Evolutionary conservation across 2,888 invertebrate species (phyloP).

Genomic region (Urechis unicinctus): DNA sequence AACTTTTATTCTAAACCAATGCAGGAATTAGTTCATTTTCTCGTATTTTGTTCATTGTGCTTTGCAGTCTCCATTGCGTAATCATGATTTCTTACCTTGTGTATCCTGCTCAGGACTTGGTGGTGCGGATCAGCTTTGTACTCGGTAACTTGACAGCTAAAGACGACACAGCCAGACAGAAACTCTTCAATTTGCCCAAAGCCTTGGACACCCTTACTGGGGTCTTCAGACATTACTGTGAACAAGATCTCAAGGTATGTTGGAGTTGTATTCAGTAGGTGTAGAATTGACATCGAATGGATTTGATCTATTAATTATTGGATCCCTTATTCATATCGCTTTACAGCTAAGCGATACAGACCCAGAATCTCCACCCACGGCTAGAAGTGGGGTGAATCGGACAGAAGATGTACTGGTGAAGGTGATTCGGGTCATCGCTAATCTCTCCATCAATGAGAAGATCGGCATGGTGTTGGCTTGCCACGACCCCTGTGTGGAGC

Average conservation of each 20-base stretch:
- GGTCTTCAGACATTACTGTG: conserved; percentile 40
- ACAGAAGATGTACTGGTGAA: conserved; percentile 53
- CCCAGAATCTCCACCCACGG: too few species aligned
- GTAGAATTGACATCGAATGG: neutral
- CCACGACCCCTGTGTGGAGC: conserved; percentile 40
- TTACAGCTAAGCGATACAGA: too few species aligned
- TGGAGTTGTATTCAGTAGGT: too few species aligned
- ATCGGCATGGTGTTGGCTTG: conserved; percentile 65
- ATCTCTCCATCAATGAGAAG: conserved; percentile 71
- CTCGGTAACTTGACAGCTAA: conserved; percentile 79
- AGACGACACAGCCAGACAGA: conserved; percentile 62
- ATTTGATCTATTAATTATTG: neutral
- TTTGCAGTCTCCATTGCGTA: neutral
- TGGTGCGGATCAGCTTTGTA: conserved; percentile 73
- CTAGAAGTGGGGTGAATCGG: too few species aligned
- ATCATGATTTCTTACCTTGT: neutral
- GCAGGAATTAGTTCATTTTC: too few species aligned
- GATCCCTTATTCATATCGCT: too few species aligned
- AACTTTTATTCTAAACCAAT: too few species aligned
- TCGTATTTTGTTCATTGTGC: neutral
- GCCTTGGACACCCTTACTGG: conserved; percentile 38
- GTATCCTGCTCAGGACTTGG: conserved; percentile 55
- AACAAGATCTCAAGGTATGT: conserved; percentile 34
- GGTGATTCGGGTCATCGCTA: conserved; percentile 74
- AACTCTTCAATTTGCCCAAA: conserved; percentile 38